These are phyloP conservation scores for Hyla sarda DNA, from an alignment of 2,113 vertebrate species.

Conservation along the genomic window DNA sequence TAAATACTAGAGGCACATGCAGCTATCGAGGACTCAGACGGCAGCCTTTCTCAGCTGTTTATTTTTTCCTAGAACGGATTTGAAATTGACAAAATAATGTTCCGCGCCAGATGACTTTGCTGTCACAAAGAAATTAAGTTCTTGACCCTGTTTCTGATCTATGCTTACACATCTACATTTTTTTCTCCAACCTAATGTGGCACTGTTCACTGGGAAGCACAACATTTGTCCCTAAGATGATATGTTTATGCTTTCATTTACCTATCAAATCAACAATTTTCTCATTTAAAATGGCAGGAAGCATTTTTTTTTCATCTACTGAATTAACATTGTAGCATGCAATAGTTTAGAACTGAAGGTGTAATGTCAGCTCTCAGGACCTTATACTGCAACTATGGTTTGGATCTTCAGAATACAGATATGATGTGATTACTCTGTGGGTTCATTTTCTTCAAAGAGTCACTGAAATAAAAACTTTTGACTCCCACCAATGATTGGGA, in stretches of 20 bases:
- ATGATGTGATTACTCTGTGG: too few relatives aligned
- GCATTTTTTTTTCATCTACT: neutral
- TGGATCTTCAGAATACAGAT: too few relatives aligned
- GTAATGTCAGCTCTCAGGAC: neutral
- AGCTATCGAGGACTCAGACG: slow-evolving; percentile 89
- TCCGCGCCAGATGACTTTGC: slow-evolving; percentile 97
- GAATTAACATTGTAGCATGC: neutral
- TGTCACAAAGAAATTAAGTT: slow-evolving; percentile 99
- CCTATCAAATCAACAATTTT: neutral
- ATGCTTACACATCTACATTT: slow-evolving; percentile 97
- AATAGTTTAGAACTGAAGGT: neutral
- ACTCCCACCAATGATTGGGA: too few relatives aligned
- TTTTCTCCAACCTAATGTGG: slow-evolving; percentile 94
- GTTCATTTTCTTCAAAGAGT: too few relatives aligned
- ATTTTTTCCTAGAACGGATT: slow-evolving; percentile 87
- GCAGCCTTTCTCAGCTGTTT: slow-evolving; percentile 82
- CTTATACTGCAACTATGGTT: too few relatives aligned
- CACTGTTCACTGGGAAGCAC: slow-evolving; percentile 80
- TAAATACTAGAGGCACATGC: slow-evolving; percentile 98
- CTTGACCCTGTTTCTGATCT: slow-evolving; percentile 98
- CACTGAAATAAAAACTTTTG: too few relatives aligned
- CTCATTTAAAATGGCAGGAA: neutral
- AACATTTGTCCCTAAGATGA: slow-evolving; percentile 72
- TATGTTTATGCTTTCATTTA: neutral
- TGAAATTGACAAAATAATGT: slow-evolving; percentile 91